Percentiles rank a stretch among this genome's conserved stretches.
phyloP scores from a whole-genome alignment of 2,797 vertebrate genomes.

The Rhincodon typus region DNA sequence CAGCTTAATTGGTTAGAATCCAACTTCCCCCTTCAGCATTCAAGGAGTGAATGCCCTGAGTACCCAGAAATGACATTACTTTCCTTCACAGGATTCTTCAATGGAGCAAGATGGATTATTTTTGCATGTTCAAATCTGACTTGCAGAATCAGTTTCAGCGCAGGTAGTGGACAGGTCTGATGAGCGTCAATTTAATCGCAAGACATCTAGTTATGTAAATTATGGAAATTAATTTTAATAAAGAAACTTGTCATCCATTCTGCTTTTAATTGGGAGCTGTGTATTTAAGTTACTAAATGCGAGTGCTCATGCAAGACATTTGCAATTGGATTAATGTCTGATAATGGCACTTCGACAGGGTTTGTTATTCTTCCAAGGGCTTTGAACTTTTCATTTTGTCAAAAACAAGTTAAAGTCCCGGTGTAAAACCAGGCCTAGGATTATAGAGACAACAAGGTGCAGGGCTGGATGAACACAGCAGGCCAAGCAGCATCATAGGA shows the following conservation, averaged over 20 bases:
- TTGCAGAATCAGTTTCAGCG: neutral
- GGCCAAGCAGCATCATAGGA: too few relatives aligned
- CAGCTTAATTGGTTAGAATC: neutral
- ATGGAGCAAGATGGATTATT: neutral
- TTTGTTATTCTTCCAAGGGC: too few relatives aligned
- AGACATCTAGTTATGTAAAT: neutral
- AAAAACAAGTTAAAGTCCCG: too few relatives aligned
- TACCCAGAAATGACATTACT: neutral
- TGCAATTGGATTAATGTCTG: neutral
- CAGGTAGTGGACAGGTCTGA: neutral
- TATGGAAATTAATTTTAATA: too few relatives aligned
- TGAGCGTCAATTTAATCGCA: neutral
- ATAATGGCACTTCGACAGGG: neutral
- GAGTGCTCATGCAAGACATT: neutral
- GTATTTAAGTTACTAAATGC: neutral
- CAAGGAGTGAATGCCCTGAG: neutral
- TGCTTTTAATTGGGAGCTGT: neutral
- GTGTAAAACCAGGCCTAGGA: too few relatives aligned
- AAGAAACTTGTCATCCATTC: neutral
- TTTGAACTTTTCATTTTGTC: too few relatives aligned
- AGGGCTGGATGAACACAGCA: too few relatives aligned
- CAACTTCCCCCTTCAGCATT: neutral
- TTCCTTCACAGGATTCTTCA: neutral
- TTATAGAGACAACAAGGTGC: too few relatives aligned
- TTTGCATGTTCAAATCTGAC: neutral